Evolutionary conservation across 2,888 invertebrate species (phyloP), one percentile per base, ranked within the genome.

Genomic region (Gymnosoma rotundatum): DNA sequence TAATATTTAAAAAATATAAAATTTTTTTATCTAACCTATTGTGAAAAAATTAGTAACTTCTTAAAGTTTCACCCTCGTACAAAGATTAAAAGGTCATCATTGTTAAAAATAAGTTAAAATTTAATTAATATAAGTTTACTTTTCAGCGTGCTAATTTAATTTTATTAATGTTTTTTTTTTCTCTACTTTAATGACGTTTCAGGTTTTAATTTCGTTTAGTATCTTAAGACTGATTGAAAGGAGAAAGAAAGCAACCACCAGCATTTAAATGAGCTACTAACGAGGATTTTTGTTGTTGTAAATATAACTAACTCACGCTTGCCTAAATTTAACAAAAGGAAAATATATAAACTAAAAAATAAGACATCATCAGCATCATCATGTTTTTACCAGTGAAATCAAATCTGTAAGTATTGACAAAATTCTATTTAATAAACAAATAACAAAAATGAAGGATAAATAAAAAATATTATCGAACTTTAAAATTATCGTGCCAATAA

Each of bases 301-400:
- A 6, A 48, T 38, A 50, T 21, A 63, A 50, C 25, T 42, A 48
- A 67, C 42, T 45, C 60, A 58, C 61, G 32, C 18, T 18, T 12
- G 25, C n/a, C 8, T 8, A 69, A 18, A 38, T 61, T 73, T 72
- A 36, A 69, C 56, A 4, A 78, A 66, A 67, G 61, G 0, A 18
- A 48, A 48, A n/a, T 20, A 80, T 67, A 16, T 42, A 74, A 63
- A 18, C 1, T 0, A 16, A 38, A 14, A 7, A 38, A 21, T 42
- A 42, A 42, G 12, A 12, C 12, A 42, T 9, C 42, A 12, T 20
- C 48, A 25, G 52, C 60, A 48, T n/a, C 7, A n/a, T 50, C 54
- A 63, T 92, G 92, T 92, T 91, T 90, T 85, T 92, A 87, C 92
- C 92, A 76, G 91, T 92, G 45, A 91, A 91, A 89, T 89, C 92